Percentiles rank a stretch among this genome's conserved stretches.
Conservation (phyloP, 2,888 invertebrate genomes). For the Muscina levida region DNA sequence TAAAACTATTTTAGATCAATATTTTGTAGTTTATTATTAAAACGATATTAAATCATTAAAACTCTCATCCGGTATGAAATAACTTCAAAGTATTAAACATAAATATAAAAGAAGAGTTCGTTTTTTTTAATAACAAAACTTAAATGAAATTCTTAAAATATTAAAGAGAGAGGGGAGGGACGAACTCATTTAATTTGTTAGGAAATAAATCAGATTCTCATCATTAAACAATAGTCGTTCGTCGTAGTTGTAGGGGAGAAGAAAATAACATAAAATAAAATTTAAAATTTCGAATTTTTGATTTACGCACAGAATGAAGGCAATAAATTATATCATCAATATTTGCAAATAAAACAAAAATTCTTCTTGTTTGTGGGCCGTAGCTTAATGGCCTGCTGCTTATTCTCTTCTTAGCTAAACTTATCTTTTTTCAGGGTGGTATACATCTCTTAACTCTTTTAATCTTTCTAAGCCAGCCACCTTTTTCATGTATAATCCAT, state of each 20-base stretch:
- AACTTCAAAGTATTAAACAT: not conserved
- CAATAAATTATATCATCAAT: not conserved
- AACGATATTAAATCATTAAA: constrained; percentile 2
- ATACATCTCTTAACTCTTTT: not conserved
- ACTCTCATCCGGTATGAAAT: constrained; percentile 1
- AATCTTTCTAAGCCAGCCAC: too few relatives aligned
- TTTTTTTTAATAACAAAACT: not conserved
- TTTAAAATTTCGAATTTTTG: not conserved
- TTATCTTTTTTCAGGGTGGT: too few relatives aligned
- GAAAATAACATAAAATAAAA: constrained; percentile 3
- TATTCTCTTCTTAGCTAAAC: too few relatives aligned
- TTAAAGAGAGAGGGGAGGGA: too few relatives aligned
- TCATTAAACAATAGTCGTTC: too few relatives aligned
- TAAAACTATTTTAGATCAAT: constrained; percentile 35
- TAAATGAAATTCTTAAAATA: not conserved
- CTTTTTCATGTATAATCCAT: too few relatives aligned
- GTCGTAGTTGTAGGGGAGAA: not conserved
- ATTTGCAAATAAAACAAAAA: not conserved
- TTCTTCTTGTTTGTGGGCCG: not conserved
- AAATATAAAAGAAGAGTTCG: not conserved
- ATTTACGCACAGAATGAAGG: not conserved
- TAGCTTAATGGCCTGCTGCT: too few relatives aligned
- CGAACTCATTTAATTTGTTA: too few relatives aligned
- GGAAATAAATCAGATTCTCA: too few relatives aligned
- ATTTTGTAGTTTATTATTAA: constrained; percentile 20